Evolutionary conservation across 2,113 vertebrate genomes (phyloP).

Genomic region (Thalassarche chlororhynchos): DNA sequence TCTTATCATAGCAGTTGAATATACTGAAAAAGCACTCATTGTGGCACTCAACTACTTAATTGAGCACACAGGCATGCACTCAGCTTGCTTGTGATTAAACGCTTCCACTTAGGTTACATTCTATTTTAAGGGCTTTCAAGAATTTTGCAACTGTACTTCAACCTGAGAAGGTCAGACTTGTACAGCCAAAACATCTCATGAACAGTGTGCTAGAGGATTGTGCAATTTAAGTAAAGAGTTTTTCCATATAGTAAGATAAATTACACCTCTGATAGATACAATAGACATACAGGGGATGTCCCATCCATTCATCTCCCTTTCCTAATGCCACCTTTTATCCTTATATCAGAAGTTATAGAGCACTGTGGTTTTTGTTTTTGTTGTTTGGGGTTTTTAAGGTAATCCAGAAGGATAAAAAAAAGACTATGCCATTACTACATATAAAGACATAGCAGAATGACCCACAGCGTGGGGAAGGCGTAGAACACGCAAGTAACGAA

Average conservation of each 20-base stretch:
- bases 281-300: neutral
- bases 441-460: neutral
- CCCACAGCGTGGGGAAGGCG: neutral
- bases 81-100: neutral
- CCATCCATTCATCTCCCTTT: neutral
- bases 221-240: neutral
- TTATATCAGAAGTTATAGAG: neutral
- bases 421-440: no score
- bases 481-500: neutral
- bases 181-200: neutral
- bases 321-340: neutral
- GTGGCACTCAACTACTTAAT: neutral
- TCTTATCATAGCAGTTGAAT: neutral
- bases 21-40: neutral
- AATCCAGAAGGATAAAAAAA: neutral
- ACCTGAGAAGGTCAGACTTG: neutral
- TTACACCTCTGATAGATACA: neutral
- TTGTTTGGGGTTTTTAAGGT: neutral
- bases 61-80: neutral
- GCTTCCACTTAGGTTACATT: neutral
- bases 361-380: no score
- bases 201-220: neutral
- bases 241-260: neutral
- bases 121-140: slow-evolving; percentile 23
- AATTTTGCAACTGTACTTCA: neutral